Evolutionary conservation across 2,888 invertebrate species (phyloP).

Genomic region (Meliscaeva auricollis): DNA sequence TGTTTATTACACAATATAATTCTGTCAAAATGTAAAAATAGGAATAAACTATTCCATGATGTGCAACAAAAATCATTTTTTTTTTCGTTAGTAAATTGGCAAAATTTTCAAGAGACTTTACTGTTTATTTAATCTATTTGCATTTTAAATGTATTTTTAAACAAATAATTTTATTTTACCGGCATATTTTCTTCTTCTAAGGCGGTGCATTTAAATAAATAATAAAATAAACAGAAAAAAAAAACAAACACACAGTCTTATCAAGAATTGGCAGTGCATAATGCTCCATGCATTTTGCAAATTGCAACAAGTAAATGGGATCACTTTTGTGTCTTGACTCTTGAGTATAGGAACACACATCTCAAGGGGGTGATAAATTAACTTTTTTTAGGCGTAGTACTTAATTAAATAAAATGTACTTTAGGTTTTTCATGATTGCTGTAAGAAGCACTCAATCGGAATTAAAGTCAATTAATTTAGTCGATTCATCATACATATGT

Average conservation of each 20-base stretch:
- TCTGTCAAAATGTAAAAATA: slow-evolving; percentile 7
- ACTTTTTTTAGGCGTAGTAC: not conserved
- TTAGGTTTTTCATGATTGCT: not conserved
- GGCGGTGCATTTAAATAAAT: not conserved
- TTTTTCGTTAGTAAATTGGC: not conserved
- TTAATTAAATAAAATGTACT: slow-evolving; percentile 28
- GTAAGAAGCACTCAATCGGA: slow-evolving; percentile 24
- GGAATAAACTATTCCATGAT: slow-evolving; percentile 22
- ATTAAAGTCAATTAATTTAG: slow-evolving; percentile 23
- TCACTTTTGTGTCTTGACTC: slow-evolving; percentile 12
- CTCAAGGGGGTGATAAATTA: slow-evolving; percentile 20
- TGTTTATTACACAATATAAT: slow-evolving; percentile 16
- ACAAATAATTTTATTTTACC: not conserved
- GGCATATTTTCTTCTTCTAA: not conserved
- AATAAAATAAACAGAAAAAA: not conserved
- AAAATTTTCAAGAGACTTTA: not conserved
- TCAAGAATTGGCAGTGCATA: slow-evolving; percentile 1
- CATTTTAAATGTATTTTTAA: not conserved
- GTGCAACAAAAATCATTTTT: slow-evolving; percentile 8
- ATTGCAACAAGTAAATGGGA: slow-evolving; percentile 3
- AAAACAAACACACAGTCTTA: not conserved
- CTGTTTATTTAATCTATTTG: not conserved
- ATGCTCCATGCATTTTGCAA: not conserved
- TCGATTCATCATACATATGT: slow-evolving; percentile 8
- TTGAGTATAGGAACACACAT: not conserved